phyloP scores from a whole-genome alignment of 1,140 invertebrate species.

The Apis cerana region DNA sequence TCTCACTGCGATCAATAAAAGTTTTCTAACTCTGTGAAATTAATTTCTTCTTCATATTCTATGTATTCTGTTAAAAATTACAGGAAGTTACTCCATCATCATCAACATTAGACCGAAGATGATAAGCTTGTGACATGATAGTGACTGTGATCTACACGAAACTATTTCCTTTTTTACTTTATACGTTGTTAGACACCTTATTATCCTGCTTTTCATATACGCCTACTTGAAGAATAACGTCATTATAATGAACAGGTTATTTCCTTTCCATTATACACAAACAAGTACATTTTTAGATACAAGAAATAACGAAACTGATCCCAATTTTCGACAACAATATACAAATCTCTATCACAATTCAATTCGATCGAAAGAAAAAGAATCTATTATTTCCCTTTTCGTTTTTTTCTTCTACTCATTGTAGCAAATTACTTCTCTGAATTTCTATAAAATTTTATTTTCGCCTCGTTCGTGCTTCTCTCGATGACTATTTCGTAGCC shows the following conservation, averaged over 20 bases:
- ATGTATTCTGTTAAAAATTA: background rate
- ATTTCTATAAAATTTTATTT: no score
- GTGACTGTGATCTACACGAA: slow-evolving; percentile 20
- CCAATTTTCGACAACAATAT: no score
- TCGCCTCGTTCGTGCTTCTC: background rate
- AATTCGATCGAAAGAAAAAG: no score
- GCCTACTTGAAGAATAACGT: slow-evolving; percentile 35
- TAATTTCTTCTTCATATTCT: slow-evolving; percentile 7
- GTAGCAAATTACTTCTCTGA: background rate
- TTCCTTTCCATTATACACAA: background rate
- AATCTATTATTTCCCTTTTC: no score
- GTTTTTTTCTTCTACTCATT: background rate
- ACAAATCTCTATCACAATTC: no score
- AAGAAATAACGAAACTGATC: no score
- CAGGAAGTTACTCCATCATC: background rate
- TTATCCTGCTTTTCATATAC: slow-evolving; percentile 37
- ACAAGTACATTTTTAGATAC: background rate
- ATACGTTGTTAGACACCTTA: slow-evolving; percentile 7
- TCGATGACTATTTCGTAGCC: background rate
- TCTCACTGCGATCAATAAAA: background rate
- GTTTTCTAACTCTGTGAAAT: background rate
- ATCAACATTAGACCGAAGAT: background rate
- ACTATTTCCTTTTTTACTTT: slow-evolving; percentile 28
- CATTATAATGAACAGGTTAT: slow-evolving; percentile 49
- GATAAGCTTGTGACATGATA: background rate